Evolutionary conservation across 2,888 invertebrate species (phyloP).

Genomic region (Orgyia antiqua): DNA sequence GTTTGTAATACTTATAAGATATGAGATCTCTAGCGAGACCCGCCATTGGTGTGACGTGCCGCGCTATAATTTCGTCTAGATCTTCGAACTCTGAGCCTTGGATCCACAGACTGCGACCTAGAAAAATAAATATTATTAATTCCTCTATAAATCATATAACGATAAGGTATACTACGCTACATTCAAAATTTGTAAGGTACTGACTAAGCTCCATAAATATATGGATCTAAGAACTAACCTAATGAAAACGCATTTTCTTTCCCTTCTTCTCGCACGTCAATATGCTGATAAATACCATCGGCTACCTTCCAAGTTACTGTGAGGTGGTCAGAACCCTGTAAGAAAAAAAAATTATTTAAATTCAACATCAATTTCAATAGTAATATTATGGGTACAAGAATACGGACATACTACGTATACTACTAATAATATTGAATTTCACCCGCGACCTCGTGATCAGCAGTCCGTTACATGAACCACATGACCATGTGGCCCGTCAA

Average conservation of each 20-base stretch:
- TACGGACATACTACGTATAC: no score
- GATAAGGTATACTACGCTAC: no score
- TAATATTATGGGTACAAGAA: no score
- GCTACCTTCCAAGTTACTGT: slow-evolving; percentile 99
- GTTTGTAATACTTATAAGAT: slow-evolving; percentile 93
- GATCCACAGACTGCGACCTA: slow-evolving; percentile 86
- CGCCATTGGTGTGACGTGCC: slow-evolving; percentile 98
- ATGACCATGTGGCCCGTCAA: no score
- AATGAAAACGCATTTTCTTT: slow-evolving; percentile 98
- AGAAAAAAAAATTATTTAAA: slow-evolving; percentile 15
- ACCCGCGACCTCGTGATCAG: no score
- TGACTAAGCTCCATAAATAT: no score
- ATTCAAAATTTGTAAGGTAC: no score
- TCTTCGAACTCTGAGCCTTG: slow-evolving; percentile 97
- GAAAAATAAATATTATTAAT: neutral
- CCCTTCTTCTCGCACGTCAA: slow-evolving; percentile 96
- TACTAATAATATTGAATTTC: no score
- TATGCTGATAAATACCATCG: slow-evolving; percentile 96
- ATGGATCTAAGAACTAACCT: slow-evolving; percentile 74
- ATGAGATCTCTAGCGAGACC: slow-evolving; percentile 93
- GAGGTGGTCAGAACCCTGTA: slow-evolving; percentile 91
- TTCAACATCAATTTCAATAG: neutral
- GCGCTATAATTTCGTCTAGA: slow-evolving; percentile 98
- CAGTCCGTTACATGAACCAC: no score
- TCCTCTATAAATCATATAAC: no score